Conservation (phyloP, 2,797 vertebrate genomes). For the Cynodonichthys magdalenae region DNA sequence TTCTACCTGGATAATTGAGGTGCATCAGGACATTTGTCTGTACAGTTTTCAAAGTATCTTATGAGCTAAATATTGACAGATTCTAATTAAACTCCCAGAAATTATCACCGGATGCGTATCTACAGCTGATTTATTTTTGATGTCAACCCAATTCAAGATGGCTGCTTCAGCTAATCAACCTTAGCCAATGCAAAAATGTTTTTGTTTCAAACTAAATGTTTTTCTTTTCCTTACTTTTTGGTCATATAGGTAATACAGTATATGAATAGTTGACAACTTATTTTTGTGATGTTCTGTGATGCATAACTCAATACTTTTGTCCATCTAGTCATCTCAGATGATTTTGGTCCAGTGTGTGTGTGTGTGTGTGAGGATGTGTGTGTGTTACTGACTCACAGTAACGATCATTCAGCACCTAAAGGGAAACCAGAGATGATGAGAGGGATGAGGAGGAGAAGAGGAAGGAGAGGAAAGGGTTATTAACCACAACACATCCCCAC, state of each 20-base stretch:
- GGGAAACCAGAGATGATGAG: slow-evolving; percentile 14
- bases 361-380: slow-evolving; percentile 8
- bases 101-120: too few relatives aligned
- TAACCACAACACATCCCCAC: slow-evolving; percentile 60
- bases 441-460: slow-evolving; percentile 14
- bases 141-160: too few relatives aligned
- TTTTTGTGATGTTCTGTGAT: neutral
- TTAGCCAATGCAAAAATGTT: too few relatives aligned
- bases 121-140: too few relatives aligned
- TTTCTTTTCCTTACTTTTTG: neutral
- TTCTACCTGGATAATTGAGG: too few relatives aligned
- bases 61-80: too few relatives aligned
- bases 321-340: slow-evolving; percentile 18
- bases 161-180: too few relatives aligned
- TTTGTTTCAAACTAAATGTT: neutral
- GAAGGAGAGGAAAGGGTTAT: slow-evolving; percentile 59
- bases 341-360: slow-evolving; percentile 5
- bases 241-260: neutral
- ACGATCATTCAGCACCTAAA: slow-evolving; percentile 36
- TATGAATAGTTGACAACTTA: neutral
- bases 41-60: too few relatives aligned
- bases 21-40: too few relatives aligned
- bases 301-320: slow-evolving; percentile 9
- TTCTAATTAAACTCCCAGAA: too few relatives aligned
- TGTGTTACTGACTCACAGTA: neutral